Percentiles rank a stretch among this genome's conserved stretches.
Evolutionary conservation across 2,113 vertebrate genomes (phyloP).

Genomic region (Paramormyrops kingsleyae): DNA sequence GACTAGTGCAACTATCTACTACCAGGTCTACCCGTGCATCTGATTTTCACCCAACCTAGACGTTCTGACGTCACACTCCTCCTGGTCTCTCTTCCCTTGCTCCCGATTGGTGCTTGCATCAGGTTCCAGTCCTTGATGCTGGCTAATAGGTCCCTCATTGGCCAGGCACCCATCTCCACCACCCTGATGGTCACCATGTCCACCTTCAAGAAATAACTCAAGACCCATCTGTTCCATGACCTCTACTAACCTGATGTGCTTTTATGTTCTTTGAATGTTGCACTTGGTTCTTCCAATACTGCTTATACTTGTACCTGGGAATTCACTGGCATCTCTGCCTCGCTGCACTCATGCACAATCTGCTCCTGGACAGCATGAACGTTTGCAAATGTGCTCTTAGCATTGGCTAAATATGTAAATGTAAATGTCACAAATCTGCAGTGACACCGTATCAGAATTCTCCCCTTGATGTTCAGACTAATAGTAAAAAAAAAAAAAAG

Average conservation of each 20-base stretch:
- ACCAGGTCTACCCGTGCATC: background rate
- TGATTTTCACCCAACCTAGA: background rate
- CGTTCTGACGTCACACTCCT: background rate
- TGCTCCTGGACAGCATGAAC: background rate
- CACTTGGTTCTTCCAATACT: background rate
- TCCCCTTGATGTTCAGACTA: background rate
- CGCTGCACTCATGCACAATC: background rate
- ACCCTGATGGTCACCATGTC: background rate
- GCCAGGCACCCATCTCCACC: background rate
- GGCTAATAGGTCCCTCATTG: background rate
- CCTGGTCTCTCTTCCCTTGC: background rate
- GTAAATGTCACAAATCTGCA: background rate
- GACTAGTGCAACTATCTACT: background rate
- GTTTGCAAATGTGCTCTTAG: background rate
- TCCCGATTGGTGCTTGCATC: background rate
- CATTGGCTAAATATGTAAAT: background rate
- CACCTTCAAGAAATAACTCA: background rate
- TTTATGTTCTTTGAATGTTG: background rate
- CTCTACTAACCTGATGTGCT: background rate
- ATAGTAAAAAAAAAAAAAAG: background rate
- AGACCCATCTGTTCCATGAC: background rate
- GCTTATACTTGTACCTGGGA: background rate
- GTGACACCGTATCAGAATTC: background rate
- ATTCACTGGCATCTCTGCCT: background rate
- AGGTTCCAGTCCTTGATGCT: background rate